Evolutionary conservation across 2,888 invertebrate genomes (phyloP).

Genomic region (Galerucella pusilla): DNA sequence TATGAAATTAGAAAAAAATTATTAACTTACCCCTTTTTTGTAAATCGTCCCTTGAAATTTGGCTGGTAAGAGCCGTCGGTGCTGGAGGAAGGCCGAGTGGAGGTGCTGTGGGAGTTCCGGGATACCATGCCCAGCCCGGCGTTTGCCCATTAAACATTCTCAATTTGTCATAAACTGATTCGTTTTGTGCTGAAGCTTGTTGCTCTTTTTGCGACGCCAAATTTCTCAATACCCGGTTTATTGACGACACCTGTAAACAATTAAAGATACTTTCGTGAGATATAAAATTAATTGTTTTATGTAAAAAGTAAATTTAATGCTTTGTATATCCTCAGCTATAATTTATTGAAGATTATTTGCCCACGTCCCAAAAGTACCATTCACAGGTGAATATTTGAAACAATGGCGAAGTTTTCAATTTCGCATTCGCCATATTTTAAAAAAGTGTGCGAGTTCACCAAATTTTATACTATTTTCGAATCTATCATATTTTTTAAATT

Average conservation of each 20-base stretch:
- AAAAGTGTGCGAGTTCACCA: no score
- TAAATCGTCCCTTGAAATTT: slow-evolving; percentile 74
- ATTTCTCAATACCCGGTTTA: slow-evolving; percentile 96
- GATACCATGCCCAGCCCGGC: slow-evolving; percentile 89
- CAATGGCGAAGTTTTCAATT: no score
- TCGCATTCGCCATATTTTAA: not conserved
- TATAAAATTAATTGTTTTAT: no score
- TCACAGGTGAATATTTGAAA: no score
- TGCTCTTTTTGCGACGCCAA: slow-evolving; percentile 97
- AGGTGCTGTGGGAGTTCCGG: slow-evolving; percentile 77
- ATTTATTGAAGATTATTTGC: no score
- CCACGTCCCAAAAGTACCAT: no score
- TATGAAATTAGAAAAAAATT: not conserved
- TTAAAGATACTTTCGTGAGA: not conserved
- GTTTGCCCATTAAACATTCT: slow-evolving; percentile 95
- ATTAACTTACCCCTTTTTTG: slow-evolving; percentile 78
- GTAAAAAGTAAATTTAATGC: no score
- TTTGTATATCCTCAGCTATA: no score
- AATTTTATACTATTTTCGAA: not conserved
- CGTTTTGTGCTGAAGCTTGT: slow-evolving; percentile 83
- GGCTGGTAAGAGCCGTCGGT: slow-evolving; percentile 67
- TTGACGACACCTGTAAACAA: slow-evolving; percentile 89
- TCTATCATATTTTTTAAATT: not conserved
- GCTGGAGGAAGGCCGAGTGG: slow-evolving; percentile 73
- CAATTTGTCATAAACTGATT: slow-evolving; percentile 94